Evolutionary conservation across 2,797 vertebrate species (phyloP).

Genomic region (Leptatherina wallacei): DNA sequence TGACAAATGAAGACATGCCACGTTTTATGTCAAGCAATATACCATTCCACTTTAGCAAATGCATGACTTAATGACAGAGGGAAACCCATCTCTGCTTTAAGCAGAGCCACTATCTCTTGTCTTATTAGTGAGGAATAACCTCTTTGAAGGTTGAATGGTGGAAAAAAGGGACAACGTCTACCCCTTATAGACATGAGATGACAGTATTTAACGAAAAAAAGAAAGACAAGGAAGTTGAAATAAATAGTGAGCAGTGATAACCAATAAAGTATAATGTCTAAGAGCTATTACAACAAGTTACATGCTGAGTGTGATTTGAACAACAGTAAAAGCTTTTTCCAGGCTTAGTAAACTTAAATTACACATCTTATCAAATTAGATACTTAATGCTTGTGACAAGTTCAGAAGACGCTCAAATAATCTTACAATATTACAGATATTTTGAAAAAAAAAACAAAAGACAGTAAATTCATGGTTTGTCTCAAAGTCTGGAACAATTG

Average conservation of each 20-base stretch:
- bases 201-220: slow-evolving; percentile 24
- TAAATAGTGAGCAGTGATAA: slow-evolving; percentile 29
- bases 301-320: slow-evolving; percentile 28
- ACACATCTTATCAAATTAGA: neutral
- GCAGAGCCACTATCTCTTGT: slow-evolving; percentile 59
- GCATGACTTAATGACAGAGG: slow-evolving; percentile 73
- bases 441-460: too few species aligned
- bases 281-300: slow-evolving; percentile 36
- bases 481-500: neutral
- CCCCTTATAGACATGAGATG: slow-evolving; percentile 31
- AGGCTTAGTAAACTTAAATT: slow-evolving; percentile 63
- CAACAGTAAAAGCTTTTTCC: slow-evolving; percentile 71
- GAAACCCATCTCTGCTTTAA: slow-evolving; percentile 52
- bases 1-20: slow-evolving; percentile 81
- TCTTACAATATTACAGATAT: neutral
- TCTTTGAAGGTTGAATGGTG: slow-evolving; percentile 53
- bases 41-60: slow-evolving; percentile 77
- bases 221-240: slow-evolving; percentile 16
- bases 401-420: neutral
- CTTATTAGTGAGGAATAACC: slow-evolving; percentile 68
- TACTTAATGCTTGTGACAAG: neutral
- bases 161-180: slow-evolving; percentile 33
- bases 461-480: neutral
- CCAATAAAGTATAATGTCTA: slow-evolving; percentile 15
- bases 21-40: slow-evolving; percentile 75